Conservation (phyloP, 2,797 vertebrate genomes). For the Centropyge bicolor region DNA sequence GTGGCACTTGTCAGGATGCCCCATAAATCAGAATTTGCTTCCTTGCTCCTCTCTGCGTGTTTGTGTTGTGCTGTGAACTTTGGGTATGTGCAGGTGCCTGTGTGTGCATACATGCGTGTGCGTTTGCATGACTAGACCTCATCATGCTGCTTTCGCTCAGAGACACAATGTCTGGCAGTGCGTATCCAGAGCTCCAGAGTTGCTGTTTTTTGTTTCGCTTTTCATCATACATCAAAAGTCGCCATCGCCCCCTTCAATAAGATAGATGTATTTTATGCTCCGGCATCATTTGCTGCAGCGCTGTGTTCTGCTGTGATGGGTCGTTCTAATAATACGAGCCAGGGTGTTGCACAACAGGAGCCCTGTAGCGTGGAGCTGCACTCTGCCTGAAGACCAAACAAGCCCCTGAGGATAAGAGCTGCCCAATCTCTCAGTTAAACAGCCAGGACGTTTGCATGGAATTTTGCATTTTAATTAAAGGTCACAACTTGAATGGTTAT, state of each 20-base stretch:
- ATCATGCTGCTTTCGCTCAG: constrained; percentile 30
- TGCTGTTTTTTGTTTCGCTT: constrained; percentile 13
- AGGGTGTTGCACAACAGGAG: constrained; percentile 53
- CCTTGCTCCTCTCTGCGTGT: neutral
- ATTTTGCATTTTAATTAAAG: constrained; percentile 67
- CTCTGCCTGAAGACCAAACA: constrained; percentile 59
- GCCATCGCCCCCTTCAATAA: constrained; percentile 26
- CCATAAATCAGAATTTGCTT: constrained; percentile 36
- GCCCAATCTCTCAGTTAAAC: constrained; percentile 35
- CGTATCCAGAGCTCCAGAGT: constrained; percentile 5
- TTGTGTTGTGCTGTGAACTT: neutral
- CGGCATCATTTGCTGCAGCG: constrained; percentile 25
- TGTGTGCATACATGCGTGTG: constrained; percentile 25
- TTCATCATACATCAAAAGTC: constrained; percentile 34
- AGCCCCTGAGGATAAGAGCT: constrained; percentile 41
- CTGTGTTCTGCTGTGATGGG: constrained; percentile 49
- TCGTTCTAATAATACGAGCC: constrained; percentile 58
- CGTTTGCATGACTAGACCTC: constrained; percentile 27
- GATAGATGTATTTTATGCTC: constrained; percentile 25
- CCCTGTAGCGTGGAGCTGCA: constrained; percentile 32
- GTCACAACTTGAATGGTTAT: constrained; percentile 55
- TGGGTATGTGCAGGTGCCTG: neutral
- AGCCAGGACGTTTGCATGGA: constrained; percentile 24
- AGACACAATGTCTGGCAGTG: constrained; percentile 20
- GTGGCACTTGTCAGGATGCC: constrained; percentile 10